Conservation (phyloP, 2,113 vertebrate species). For the Corythoichthys intestinalis region DNA sequence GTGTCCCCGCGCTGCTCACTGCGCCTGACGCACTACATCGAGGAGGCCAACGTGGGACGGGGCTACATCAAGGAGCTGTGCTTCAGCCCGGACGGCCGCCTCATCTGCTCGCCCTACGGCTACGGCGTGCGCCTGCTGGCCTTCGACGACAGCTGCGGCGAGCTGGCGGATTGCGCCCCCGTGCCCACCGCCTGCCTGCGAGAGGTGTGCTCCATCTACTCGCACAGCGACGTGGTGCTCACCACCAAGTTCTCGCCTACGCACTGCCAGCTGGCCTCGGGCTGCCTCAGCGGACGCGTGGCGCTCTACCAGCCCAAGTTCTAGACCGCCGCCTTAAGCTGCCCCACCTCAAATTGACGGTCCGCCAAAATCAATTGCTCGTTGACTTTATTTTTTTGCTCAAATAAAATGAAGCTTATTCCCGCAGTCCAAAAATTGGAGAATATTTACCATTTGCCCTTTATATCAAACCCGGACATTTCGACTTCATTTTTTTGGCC, state of each 20-base stretch:
- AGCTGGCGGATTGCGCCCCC: constrained; percentile 93
- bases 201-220: constrained; percentile 94
- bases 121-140: constrained; percentile 94
- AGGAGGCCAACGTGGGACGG: constrained; percentile 94
- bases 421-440: too few relatives aligned
- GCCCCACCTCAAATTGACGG: too few relatives aligned
- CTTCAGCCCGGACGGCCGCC: constrained; percentile 95
- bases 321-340: constrained; percentile 59
- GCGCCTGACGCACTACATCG: constrained; percentile 92
- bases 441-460: too few relatives aligned
- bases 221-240: constrained; percentile 95
- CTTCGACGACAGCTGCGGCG: constrained; percentile 86
- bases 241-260: constrained; percentile 99
- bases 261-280: constrained; percentile 98
- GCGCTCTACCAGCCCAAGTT: constrained; percentile 98
- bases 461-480: too few relatives aligned
- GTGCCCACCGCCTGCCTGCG: constrained; percentile 84
- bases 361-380: too few relatives aligned
- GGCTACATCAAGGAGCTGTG: constrained; percentile 98
- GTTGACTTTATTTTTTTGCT: too few relatives aligned
- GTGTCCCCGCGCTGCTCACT: constrained; percentile 90
- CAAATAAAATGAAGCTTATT: too few relatives aligned
- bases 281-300: constrained; percentile 96
- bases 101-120: constrained; percentile 95
- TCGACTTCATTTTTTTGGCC: too few relatives aligned